Conservation (phyloP, 2,113 vertebrate species). For the Cephalopterus ornatus region DNA sequence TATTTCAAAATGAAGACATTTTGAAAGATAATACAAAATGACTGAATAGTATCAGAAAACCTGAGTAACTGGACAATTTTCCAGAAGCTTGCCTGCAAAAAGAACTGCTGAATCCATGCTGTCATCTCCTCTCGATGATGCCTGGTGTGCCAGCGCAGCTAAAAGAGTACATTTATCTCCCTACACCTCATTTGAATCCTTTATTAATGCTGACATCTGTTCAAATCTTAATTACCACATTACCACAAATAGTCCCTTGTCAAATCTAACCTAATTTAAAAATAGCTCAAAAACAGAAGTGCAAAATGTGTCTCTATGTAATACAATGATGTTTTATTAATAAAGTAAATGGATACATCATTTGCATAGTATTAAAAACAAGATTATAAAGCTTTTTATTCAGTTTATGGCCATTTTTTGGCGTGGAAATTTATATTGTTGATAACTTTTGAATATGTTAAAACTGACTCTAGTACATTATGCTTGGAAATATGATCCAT, state of each 20-base stretch:
- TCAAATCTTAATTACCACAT: conserved; percentile 75
- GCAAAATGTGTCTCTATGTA: conserved; percentile 46
- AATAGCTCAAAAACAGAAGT: conserved; percentile 65
- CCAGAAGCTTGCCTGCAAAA: not conserved
- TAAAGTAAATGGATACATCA: not conserved
- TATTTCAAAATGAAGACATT: not conserved
- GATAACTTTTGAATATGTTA: not conserved
- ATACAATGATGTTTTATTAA: conserved; percentile 34
- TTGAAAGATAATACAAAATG: not conserved
- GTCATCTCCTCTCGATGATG: conserved; percentile 8
- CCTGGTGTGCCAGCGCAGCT: not conserved
- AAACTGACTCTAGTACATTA: not conserved
- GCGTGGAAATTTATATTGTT: not conserved
- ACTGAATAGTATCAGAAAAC: not conserved
- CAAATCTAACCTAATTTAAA: conserved; percentile 61
- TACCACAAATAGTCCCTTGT: conserved; percentile 69
- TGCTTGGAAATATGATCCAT: not conserved
- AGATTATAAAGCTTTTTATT: not conserved
- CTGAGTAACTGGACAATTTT: not conserved
- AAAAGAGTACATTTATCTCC: conserved; percentile 65
- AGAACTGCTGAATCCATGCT: conserved; percentile 6
- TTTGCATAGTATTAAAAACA: not conserved
- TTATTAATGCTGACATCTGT: conserved; percentile 78
- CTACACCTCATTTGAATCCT: conserved; percentile 69
- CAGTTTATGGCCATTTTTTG: not conserved